phyloP scores from a whole-genome alignment of 2,113 vertebrate genomes.

The Myiagra hebetior region DNA sequence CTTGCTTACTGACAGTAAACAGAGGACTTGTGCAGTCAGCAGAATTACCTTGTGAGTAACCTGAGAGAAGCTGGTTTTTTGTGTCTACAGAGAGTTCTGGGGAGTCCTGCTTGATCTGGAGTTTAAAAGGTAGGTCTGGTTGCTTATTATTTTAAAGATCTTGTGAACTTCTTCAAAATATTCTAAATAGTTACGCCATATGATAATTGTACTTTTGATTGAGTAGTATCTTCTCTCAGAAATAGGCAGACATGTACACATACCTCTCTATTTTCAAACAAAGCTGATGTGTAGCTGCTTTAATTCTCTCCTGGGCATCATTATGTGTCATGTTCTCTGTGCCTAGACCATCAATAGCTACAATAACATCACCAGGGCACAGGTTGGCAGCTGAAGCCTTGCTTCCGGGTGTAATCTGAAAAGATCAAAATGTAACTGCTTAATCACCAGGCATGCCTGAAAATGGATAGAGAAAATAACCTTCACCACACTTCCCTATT shows the following conservation, averaged over 20 bases:
- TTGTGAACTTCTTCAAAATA: not conserved
- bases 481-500: not conserved
- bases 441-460: not conserved
- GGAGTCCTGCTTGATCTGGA: not conserved
- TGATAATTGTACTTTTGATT: not conserved
- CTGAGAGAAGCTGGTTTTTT: not conserved
- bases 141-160: not conserved
- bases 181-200: not conserved
- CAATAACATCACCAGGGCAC: conserved; percentile 88
- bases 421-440: not conserved
- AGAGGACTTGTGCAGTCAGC: not conserved
- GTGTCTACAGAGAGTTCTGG: not conserved
- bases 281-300: conserved; percentile 83
- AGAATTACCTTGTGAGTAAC: not conserved
- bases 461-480: not conserved
- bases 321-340: conserved; percentile 90
- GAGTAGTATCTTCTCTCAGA: not conserved
- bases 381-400: conserved; percentile 88
- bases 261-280: conserved; percentile 91
- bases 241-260: not conserved
- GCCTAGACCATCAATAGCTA: conserved; percentile 88
- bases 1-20: not conserved
- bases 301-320: conserved; percentile 94
- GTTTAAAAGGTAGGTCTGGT: not conserved
- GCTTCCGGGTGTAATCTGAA: conserved; percentile 93